Percentiles rank a stretch among this genome's conserved stretches.
These are phyloP conservation scores for Saguinus imperator DNA, from an alignment of 2,113 vertebrate species.

Conservation along the genomic window DNA sequence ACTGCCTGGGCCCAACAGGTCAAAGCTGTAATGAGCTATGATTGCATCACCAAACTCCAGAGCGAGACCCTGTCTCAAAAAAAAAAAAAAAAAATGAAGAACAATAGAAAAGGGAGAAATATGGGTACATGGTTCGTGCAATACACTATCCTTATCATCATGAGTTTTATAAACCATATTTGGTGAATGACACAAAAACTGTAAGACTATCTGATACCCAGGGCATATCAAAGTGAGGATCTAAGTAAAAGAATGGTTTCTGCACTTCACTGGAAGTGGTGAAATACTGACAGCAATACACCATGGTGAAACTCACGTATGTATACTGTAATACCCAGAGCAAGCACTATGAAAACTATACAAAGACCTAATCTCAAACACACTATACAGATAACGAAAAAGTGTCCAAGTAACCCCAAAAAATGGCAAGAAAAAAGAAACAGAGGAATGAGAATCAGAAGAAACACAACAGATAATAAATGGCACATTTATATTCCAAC, in stretches of 20 bases:
- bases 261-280: not conserved
- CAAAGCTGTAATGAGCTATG: no score
- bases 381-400: not conserved
- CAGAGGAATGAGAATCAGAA: not conserved
- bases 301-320: not conserved
- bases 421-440: not conserved
- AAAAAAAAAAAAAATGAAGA: not conserved
- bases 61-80: no score
- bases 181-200: not conserved
- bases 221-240: not conserved
- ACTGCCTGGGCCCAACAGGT: no score
- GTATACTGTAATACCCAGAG: not conserved
- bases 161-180: not conserved
- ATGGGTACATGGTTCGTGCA: not conserved
- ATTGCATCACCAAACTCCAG: no score
- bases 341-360: not conserved
- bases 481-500: not conserved
- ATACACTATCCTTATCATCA: not conserved
- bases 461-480: conserved; percentile 12
- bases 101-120: not conserved
- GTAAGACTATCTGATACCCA: not conserved
- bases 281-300: not conserved
- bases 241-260: not conserved
- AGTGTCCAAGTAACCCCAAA: not conserved
- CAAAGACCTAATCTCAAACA: not conserved